Evolutionary conservation across 2,888 invertebrate species (phyloP).

Genomic region (Rhingia campestris): DNA sequence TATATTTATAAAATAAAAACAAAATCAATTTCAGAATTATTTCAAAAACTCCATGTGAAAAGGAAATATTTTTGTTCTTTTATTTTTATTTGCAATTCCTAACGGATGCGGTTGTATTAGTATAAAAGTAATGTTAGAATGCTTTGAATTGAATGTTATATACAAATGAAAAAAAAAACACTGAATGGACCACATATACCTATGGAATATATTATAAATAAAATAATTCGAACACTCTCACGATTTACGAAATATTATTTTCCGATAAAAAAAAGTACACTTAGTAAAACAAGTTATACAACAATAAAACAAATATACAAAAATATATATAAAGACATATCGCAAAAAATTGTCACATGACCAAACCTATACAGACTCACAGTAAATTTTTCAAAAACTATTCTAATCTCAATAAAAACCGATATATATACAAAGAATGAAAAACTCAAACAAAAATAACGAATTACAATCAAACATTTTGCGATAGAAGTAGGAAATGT

Average conservation of each 20-base stretch:
- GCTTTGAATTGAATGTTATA: conserved; percentile 48
- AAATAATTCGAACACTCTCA: conserved; percentile 33
- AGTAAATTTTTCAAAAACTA: neutral
- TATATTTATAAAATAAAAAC: conserved; percentile 32
- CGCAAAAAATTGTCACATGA: conserved; percentile 52
- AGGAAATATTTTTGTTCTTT: conserved; percentile 5
- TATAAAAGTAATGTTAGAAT: conserved; percentile 11
- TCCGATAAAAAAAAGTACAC: neutral
- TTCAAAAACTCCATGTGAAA: conserved; percentile 5
- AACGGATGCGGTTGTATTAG: conserved; percentile 63
- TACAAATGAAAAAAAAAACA: conserved; percentile 12
- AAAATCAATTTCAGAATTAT: conserved; percentile 30
- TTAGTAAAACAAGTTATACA: conserved; percentile 10
- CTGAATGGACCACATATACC: conserved; percentile 60
- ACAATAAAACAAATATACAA: conserved; percentile 2
- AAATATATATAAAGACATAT: conserved; percentile 49
- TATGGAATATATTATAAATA: conserved; percentile 2
- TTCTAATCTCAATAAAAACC: neutral
- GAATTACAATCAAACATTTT: conserved; percentile 47
- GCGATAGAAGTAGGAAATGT: conserved; percentile 32
- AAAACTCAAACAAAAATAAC: neutral
- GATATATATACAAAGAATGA: neutral
- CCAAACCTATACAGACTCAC: conserved; percentile 45
- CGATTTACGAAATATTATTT: conserved; percentile 28
- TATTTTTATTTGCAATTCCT: conserved; percentile 9